Conservation (phyloP, 1,140 invertebrate species). For the Linepithema humile region DNA sequence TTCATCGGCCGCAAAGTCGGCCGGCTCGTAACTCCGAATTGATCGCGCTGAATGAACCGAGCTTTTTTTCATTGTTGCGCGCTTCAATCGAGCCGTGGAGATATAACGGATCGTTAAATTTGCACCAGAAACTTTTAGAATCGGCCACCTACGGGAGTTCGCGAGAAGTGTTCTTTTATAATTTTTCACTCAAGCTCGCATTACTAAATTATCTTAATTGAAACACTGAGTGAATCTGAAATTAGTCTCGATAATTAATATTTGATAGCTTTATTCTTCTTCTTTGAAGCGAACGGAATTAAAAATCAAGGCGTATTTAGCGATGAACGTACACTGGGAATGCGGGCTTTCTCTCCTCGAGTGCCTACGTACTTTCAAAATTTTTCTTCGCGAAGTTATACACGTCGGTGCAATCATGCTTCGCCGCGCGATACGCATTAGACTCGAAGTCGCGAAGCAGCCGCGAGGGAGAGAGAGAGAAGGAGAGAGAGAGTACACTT, state of each 20-base stretch:
- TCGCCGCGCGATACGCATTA: constrained; percentile 44
- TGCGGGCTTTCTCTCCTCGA: too few relatives aligned
- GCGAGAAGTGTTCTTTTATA: background rate
- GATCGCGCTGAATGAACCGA: constrained; percentile 64
- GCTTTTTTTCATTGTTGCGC: constrained; percentile 55
- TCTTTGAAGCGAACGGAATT: too few relatives aligned
- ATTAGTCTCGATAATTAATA: too few relatives aligned
- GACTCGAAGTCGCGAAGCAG: constrained; percentile 47
- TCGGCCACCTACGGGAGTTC: background rate
- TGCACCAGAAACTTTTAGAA: background rate
- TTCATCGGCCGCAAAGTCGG: background rate
- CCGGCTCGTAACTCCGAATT: constrained; percentile 1
- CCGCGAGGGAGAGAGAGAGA: constrained; percentile 18
- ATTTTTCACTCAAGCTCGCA: background rate
- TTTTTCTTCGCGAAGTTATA: background rate
- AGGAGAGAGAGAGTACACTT: constrained; percentile 51
- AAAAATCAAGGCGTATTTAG: too few relatives aligned
- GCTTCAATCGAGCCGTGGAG: constrained; percentile 52
- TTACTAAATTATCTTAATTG: constrained; percentile 15
- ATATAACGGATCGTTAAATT: constrained; percentile 26
- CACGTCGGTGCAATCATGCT: background rate
- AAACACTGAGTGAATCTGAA: too few relatives aligned
- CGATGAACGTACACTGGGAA: too few relatives aligned
- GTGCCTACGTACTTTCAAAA: background rate
- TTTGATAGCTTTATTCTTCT: too few relatives aligned